These are phyloP conservation scores for Hyaena hyaena DNA, from an alignment of 2,113 vertebrate species.

Conservation along the genomic window DNA sequence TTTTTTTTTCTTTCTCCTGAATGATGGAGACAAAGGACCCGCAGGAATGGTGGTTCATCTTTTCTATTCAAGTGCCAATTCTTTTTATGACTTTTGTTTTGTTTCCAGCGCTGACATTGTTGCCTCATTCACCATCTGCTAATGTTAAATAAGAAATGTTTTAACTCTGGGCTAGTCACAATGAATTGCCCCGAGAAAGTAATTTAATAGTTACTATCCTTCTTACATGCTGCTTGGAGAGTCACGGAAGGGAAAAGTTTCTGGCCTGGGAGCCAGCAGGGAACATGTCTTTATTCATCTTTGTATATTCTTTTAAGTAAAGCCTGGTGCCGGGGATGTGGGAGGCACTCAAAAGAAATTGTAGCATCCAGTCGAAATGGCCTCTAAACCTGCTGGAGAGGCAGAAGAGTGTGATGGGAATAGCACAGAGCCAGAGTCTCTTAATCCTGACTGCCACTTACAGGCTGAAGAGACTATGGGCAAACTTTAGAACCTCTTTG, in stretches of 20 bases:
- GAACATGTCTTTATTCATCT: constrained; percentile 47
- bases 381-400: not conserved
- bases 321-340: not conserved
- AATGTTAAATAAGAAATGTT: constrained; percentile 71
- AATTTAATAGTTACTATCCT: constrained; percentile 37
- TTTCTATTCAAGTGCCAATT: constrained; percentile 72
- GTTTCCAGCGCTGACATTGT: constrained; percentile 46
- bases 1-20: constrained; percentile 55
- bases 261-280: constrained; percentile 39
- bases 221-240: constrained; percentile 37
- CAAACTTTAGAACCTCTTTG: not conserved
- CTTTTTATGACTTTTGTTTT: constrained; percentile 77
- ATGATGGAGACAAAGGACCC: constrained; percentile 70
- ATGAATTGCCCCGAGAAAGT: constrained; percentile 61
- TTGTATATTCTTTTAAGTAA: constrained; percentile 40
- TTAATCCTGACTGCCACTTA: not conserved
- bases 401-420: not conserved
- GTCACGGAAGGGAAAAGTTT: not conserved
- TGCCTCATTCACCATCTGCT: constrained; percentile 72
- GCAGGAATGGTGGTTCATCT: constrained; percentile 56
- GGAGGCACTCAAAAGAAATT: constrained; percentile 31
- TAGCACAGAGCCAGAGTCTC: not conserved
- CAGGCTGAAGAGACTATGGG: not conserved
- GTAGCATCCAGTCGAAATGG: not conserved
- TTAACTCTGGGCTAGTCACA: constrained; percentile 57